Percentiles rank a stretch among this genome's conserved stretches.
Conservation (phyloP, 2,113 vertebrate species). For the Urocolius indicus region DNA sequence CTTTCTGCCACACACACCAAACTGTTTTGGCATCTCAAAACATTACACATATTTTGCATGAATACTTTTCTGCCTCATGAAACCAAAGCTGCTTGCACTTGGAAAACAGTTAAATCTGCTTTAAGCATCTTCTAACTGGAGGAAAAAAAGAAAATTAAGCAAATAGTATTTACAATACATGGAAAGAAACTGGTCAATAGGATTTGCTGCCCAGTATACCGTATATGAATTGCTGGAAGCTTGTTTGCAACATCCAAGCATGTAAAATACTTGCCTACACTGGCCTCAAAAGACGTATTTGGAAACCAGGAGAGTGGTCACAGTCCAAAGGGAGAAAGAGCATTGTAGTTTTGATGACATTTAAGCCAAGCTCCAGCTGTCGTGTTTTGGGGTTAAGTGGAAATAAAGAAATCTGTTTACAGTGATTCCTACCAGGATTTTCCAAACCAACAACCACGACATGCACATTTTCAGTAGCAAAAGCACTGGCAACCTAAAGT, state of each 20-base stretch:
- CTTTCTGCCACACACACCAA: background rate
- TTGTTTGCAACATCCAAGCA: background rate
- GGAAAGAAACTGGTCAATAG: background rate
- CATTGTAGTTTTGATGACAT: background rate
- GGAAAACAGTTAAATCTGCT: background rate
- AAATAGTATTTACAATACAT: background rate
- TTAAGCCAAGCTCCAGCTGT: background rate
- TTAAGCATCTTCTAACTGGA: background rate
- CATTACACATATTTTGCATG: background rate
- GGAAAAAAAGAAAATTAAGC: background rate
- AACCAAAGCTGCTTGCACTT: background rate
- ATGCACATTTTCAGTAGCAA: background rate
- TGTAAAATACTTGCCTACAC: background rate
- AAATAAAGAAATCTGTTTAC: background rate
- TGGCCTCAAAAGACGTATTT: background rate
- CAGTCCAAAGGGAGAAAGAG: background rate
- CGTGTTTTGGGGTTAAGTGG: background rate
- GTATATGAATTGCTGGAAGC: background rate
- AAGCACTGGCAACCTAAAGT: background rate
- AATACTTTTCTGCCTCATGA: background rate
- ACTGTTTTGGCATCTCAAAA: background rate
- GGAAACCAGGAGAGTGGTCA: background rate
- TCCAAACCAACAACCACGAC: background rate
- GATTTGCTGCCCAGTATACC: background rate
- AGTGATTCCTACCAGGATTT: background rate